A percentile compares a stretch with the other conserved stretches of the same genome.
Evolutionary conservation across 2,113 vertebrate genomes (phyloP).

Genomic region (Datnioides undecimradiatus): DNA sequence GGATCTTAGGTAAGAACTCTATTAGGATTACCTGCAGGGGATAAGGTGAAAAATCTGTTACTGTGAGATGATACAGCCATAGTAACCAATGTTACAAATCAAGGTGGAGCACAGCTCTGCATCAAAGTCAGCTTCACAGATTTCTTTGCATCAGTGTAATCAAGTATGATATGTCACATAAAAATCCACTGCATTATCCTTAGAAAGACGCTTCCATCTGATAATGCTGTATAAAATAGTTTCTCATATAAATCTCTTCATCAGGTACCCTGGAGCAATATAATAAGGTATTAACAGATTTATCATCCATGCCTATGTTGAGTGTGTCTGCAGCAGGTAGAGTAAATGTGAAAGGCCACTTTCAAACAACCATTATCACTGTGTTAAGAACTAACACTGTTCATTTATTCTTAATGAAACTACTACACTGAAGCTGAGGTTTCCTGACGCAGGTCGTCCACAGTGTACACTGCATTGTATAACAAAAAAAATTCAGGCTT

Average conservation of each 20-base stretch:
- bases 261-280: neutral
- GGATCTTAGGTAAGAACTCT: slow-evolving; percentile 99
- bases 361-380: neutral
- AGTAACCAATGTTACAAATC: too few relatives aligned
- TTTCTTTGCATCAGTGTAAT: too few relatives aligned
- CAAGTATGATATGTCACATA: too few relatives aligned
- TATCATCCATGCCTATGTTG: neutral
- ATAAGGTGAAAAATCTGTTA: slow-evolving; percentile 43
- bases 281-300: too few relatives aligned
- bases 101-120: too few relatives aligned
- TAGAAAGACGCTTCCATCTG: too few relatives aligned
- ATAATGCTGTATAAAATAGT: neutral
- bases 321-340: neutral
- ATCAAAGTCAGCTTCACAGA: too few relatives aligned
- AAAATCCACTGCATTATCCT: too few relatives aligned
- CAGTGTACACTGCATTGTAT: neutral
- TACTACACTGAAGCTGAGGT: neutral
- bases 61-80: too few relatives aligned
- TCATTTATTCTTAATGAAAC: slow-evolving; percentile 1
- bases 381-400: neutral
- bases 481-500: too few relatives aligned
- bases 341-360: neutral
- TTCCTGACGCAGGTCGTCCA: neutral
- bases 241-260: neutral
- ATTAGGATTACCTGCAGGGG: slow-evolving; percentile 95